These are phyloP conservation scores for Caenorhabditis sinica DNA, from an alignment of 2,888 invertebrate genomes.

Conservation along the genomic window DNA sequence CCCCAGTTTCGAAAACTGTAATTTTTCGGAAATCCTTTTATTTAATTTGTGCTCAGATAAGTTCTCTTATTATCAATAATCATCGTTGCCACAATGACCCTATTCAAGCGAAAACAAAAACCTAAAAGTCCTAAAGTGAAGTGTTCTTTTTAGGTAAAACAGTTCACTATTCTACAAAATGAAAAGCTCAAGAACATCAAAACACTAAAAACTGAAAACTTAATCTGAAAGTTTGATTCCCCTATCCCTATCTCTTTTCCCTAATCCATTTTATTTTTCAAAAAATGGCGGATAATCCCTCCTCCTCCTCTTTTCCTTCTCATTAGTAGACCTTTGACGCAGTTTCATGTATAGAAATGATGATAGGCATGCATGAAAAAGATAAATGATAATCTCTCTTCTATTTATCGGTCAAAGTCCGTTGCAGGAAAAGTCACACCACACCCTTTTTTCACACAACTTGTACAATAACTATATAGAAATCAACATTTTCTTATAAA, in stretches of 20 bases:
- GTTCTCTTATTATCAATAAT: no score
- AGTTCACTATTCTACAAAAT: no score
- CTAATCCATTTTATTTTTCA: slow-evolving; percentile 14
- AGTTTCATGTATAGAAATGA: slow-evolving; percentile 30
- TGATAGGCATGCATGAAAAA: no score
- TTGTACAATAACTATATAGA: slow-evolving; percentile 1
- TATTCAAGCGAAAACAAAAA: no score
- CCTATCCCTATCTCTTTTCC: not conserved
- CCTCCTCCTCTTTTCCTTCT: slow-evolving; percentile 17
- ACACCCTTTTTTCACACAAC: slow-evolving; percentile 1
- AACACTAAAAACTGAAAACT: not conserved
- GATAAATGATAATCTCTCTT: slow-evolving; percentile 23
- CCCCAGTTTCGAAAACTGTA: no score
- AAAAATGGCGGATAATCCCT: not conserved
- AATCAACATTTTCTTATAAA: not conserved
- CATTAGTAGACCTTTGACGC: slow-evolving; percentile 37
- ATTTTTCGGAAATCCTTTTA: no score
- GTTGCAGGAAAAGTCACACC: not conserved
- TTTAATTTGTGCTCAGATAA: no score
- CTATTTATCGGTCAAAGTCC: slow-evolving; percentile 17
- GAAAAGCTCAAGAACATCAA: not conserved
- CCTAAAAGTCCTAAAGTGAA: no score
- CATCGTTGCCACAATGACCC: no score
- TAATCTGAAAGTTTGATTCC: slow-evolving; percentile 4
- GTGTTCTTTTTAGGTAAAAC: no score